A percentile compares a stretch with the other conserved stretches of the same genome.
phyloP scores from a whole-genome alignment of 2,113 vertebrate genomes.

The Callipepla californica region DNA sequence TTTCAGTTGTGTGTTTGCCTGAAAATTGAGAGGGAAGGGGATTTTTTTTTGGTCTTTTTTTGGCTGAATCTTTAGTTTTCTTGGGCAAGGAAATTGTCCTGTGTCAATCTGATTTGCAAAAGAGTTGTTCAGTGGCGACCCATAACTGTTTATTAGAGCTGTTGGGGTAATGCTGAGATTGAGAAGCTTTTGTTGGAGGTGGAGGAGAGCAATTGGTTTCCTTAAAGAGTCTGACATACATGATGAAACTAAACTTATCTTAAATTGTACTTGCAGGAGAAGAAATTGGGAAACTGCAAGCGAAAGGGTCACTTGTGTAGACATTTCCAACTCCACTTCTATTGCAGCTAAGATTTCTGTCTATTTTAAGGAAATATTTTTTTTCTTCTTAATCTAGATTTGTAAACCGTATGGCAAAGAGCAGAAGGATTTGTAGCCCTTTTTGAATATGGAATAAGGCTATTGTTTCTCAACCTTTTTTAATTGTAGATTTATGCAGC shows the following conservation, averaged over 20 bases:
- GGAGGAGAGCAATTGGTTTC: background rate
- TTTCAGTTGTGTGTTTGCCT: constrained; percentile 62
- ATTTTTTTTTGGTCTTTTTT: background rate
- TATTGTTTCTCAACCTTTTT: background rate
- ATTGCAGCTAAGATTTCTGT: background rate
- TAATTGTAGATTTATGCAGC: background rate
- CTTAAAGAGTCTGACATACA: background rate
- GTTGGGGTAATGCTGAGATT: background rate
- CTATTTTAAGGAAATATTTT: background rate
- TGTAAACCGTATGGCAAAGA: background rate
- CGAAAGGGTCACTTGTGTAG: background rate
- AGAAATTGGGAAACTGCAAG: background rate
- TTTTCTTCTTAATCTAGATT: background rate
- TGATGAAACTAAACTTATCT: background rate
- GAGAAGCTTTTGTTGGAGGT: background rate
- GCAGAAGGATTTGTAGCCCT: background rate
- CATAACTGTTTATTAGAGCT: background rate
- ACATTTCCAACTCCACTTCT: background rate
- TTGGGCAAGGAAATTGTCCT: constrained; percentile 66
- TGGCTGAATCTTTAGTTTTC: constrained; percentile 49
- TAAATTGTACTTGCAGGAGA: background rate
- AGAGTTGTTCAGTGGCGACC: constrained; percentile 29
- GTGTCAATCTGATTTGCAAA: constrained; percentile 57
- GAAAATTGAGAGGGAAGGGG: constrained; percentile 11
- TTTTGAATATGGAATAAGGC: background rate